Base-by-base conservation (phyloP, 30 jellyfish, hydroid and myxozoan species). In the Pseudorhiza aurosa region DNA sequence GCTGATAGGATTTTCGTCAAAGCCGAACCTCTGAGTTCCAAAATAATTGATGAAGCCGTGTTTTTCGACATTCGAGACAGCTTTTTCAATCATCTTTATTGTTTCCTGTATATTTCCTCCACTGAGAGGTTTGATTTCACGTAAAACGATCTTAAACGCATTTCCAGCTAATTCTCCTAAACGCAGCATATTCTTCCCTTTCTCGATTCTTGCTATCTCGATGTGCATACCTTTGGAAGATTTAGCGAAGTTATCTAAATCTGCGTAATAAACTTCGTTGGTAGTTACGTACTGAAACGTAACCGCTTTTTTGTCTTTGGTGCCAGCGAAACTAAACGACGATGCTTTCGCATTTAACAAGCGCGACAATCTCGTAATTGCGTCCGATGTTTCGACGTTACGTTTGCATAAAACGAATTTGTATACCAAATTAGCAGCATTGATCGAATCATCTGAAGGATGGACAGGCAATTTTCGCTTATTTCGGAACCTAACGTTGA, bases 1-100 rank as follows among this genome's bases (percentile, higher is more conserved):
- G 15, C 27, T 50, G 24, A 39, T n/a, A 0, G 58, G 73, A 43
- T 56, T 65, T 1, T 45, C 82, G 19, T 83, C 95, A 58, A 72
- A 59, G 19, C 97, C 97, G 40, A 88, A 88, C 32, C 97, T 43
- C 45, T 88, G 97, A 10, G 33, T 29, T 11, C 97, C 97, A 58
- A 80, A 88, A 57, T 88, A 88, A 55, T 88, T 88, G 18, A 88
- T 63, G 72, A 88, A 88, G 2, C 97, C 97, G 5, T 71, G 27
- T 17, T 21, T 26, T 15, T 11, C 37, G 11, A 87, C 85, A 57
- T 53, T 46, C 0, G 39, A 0, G 31, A 76, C 31, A 1, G 88
- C 88, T 14, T 58, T 58, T 1, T 58, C 75, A 8, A 76, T 30
- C n/a, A 43, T 15, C n/a, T 24, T 43, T 11, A n/a, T 8, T 53